Percentiles rank a stretch among this genome's conserved stretches.
These are phyloP conservation scores for Mastomys coucha DNA, from an alignment of 2,113 vertebrate genomes.

Conservation along the genomic window DNA sequence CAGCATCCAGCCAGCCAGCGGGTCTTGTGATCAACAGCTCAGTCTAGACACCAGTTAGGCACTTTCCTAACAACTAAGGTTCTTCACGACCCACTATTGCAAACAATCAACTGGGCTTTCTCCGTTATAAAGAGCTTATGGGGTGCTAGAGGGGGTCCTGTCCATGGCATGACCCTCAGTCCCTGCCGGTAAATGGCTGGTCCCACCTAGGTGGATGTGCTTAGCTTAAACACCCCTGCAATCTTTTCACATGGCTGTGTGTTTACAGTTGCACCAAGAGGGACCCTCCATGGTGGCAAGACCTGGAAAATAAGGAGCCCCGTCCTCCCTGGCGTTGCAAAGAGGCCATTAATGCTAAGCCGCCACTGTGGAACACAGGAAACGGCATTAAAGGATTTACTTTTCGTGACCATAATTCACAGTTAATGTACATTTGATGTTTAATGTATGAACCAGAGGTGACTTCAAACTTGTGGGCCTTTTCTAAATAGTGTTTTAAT, in stretches of 20 bases:
- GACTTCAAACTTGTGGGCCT: constrained; percentile 87
- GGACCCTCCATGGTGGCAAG: background rate
- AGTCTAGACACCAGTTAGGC: background rate
- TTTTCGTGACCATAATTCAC: constrained; percentile 90
- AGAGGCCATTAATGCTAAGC: constrained; percentile 85
- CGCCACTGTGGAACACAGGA: constrained; percentile 84
- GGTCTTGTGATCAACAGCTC: constrained; percentile 4
- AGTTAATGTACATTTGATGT: constrained; percentile 91
- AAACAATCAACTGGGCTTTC: background rate
- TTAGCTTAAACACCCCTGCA: background rate
- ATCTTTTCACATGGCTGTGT: background rate
- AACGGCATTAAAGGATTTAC: constrained; percentile 89
- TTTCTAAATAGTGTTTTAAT: constrained; percentile 91
- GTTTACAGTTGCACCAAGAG: background rate
- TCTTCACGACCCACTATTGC: background rate
- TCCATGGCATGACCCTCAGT: background rate
- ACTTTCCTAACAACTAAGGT: background rate
- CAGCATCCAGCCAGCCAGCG: background rate
- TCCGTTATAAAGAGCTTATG: too few relatives aligned
- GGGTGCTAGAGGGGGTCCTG: too few relatives aligned
- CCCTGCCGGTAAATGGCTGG: background rate
- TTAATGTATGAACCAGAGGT: constrained; percentile 91
- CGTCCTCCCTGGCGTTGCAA: constrained; percentile 55
- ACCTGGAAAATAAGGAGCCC: background rate
- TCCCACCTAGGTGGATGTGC: constrained; percentile 24